Conservation (phyloP, 2,113 vertebrate species). For the Sigmodon hispidus region DNA sequence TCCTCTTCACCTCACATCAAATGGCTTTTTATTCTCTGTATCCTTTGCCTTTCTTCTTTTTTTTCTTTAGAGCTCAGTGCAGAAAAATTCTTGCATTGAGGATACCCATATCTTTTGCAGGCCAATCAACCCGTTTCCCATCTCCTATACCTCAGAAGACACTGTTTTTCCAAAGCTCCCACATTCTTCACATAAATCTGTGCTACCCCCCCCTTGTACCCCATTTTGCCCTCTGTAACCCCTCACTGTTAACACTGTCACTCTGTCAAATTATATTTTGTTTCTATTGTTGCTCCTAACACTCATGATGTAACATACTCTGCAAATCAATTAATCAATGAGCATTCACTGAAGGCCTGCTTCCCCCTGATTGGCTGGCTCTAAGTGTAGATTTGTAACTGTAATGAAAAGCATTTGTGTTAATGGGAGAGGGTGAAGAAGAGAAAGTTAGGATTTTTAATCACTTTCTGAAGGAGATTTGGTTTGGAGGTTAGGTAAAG, state of each 20-base stretch:
- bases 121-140: constrained; percentile 65
- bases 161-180: constrained; percentile 39
- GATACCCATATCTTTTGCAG: constrained; percentile 65
- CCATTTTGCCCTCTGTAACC: constrained; percentile 39
- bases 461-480: constrained; percentile 41
- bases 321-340: constrained; percentile 61
- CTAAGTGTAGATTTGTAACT: constrained; percentile 3
- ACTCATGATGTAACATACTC: constrained; percentile 45
- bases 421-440: not conserved
- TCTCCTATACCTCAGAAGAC: constrained; percentile 54
- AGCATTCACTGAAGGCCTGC: constrained; percentile 18
- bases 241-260: constrained; percentile 55
- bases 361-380: constrained; percentile 23
- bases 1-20: constrained; percentile 77
- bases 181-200: constrained; percentile 25
- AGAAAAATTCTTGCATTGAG: constrained; percentile 68
- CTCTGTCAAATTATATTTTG: constrained; percentile 65
- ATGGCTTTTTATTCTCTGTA: constrained; percentile 79
- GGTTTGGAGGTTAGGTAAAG: not conserved
- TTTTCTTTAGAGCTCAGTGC: constrained; percentile 71
- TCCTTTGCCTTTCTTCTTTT: constrained; percentile 76
- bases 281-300: constrained; percentile 48
- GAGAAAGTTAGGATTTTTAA: not conserved
- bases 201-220: not conserved
- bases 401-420: constrained; percentile 17